A percentile compares a stretch with the other conserved stretches of the same genome.
These are phyloP conservation scores for Antechinus flavipes DNA, from an alignment of 2,113 vertebrate species.

Conservation along the genomic window DNA sequence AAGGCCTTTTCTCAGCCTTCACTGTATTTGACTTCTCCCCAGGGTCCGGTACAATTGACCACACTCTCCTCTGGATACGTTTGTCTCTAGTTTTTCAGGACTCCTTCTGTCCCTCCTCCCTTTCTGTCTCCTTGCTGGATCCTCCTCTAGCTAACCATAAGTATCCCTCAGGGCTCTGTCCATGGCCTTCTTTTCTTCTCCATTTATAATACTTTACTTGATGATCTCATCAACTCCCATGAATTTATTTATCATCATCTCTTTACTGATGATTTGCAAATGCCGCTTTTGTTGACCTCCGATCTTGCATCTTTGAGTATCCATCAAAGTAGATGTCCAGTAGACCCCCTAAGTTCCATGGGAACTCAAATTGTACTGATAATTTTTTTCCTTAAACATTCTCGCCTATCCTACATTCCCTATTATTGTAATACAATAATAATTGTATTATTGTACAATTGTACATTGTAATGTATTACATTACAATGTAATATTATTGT, in stretches of 20 bases:
- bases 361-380: background rate
- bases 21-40: background rate
- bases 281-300: background rate
- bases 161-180: background rate
- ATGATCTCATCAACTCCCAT: background rate
- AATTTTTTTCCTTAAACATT: background rate
- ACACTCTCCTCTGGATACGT: background rate
- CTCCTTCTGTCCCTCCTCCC: background rate
- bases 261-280: background rate
- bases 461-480: too few relatives aligned
- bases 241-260: background rate
- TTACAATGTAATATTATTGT: too few relatives aligned
- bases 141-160: background rate
- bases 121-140: background rate
- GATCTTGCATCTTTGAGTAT: background rate
- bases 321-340: background rate
- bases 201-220: background rate
- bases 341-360: background rate
- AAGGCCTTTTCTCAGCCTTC: background rate
- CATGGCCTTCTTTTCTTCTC: background rate
- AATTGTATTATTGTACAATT: too few relatives aligned
- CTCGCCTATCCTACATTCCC: background rate
- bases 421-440: background rate
- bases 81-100: too few relatives aligned
- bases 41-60: background rate